Conservation (phyloP, 2,113 vertebrate species). For the Poecile atricapillus region DNA sequence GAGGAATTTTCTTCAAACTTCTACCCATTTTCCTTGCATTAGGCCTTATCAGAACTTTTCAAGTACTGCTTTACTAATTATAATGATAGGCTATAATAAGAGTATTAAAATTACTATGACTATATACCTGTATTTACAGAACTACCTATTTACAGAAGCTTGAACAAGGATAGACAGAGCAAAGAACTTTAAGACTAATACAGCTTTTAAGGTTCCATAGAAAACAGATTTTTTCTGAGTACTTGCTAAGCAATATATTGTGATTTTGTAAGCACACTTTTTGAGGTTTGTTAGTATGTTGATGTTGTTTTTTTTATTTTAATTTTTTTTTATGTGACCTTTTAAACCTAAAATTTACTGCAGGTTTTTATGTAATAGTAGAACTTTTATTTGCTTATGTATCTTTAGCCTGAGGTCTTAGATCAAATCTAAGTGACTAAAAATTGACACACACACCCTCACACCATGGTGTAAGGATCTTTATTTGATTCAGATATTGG, state of each 20-base stretch:
- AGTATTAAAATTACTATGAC: neutral
- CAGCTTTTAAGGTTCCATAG: accelerated
- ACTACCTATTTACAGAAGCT: neutral
- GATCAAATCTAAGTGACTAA: neutral
- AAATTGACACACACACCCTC: accelerated
- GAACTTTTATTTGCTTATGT: neutral
- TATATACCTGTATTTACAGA: neutral
- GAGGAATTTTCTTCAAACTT: neutral
- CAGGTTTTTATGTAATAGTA: neutral
- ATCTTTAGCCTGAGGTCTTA: neutral
- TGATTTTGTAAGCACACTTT: neutral
- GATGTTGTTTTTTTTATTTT: neutral
- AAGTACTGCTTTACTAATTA: neutral
- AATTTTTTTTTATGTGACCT: neutral
- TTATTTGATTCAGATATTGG: neutral
- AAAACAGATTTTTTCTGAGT: neutral
- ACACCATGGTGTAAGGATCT: neutral
- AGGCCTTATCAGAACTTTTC: neutral
- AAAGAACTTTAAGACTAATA: neutral
- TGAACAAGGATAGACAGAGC: neutral
- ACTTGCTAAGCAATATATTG: neutral
- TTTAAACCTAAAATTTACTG: slow-evolving; percentile 36
- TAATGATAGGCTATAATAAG: neutral
- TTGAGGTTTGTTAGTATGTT: neutral
- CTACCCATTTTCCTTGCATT: neutral